These are phyloP conservation scores for Callorhinus ursinus DNA, from an alignment of 2,113 vertebrate genomes.

Conservation along the genomic window DNA sequence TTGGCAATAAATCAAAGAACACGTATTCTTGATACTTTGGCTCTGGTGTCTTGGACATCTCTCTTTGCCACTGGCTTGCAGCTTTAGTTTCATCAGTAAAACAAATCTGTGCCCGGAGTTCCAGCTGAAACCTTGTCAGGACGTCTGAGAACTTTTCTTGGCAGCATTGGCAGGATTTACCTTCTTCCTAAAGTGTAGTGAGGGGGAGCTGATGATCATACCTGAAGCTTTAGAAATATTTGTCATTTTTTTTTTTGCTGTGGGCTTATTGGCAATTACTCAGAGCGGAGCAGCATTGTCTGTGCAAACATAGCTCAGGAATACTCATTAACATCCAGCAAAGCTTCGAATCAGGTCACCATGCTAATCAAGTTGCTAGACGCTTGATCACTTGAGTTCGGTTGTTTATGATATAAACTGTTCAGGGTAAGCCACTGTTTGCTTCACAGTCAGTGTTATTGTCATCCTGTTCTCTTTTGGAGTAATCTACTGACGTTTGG, in stretches of 20 bases:
- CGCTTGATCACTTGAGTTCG: slow-evolving; percentile 57
- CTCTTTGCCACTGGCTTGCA: background rate
- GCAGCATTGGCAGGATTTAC: background rate
- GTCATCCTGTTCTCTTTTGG: background rate
- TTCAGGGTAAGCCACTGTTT: slow-evolving; percentile 9
- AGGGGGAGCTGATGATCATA: background rate
- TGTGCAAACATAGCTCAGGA: background rate
- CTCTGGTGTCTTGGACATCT: background rate
- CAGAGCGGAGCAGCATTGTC: background rate
- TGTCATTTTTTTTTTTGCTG: background rate
- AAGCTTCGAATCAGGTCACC: background rate
- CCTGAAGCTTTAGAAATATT: background rate
- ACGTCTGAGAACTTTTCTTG: background rate
- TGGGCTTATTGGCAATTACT: background rate
- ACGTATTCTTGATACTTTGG: background rate
- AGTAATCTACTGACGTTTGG: background rate
- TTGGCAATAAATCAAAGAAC: background rate
- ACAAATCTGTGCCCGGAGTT: background rate
- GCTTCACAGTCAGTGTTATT: slow-evolving; percentile 2
- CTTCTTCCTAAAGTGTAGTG: background rate
- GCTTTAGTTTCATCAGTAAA: background rate
- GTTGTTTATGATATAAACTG: slow-evolving; percentile 49
- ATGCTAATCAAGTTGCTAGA: background rate
- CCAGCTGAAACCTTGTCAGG: background rate
- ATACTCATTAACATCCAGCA: background rate